phyloP scores from a whole-genome alignment of 1,140 invertebrate genomes.

The Penaeus vannamei region DNA sequence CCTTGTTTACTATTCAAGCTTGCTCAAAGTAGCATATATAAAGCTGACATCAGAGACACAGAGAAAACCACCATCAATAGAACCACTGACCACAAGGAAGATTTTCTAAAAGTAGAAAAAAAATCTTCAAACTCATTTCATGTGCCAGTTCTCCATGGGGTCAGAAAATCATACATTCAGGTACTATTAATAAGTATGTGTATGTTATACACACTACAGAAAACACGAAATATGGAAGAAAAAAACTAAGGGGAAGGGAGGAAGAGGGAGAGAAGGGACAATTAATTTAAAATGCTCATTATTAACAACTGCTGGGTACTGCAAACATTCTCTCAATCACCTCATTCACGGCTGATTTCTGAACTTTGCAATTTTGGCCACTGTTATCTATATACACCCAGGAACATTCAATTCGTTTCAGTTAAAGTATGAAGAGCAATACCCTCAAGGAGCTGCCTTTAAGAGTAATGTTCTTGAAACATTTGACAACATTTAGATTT shows the following conservation, averaged over 20 bases:
- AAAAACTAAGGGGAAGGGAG: not conserved
- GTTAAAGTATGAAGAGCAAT: constrained; percentile 41
- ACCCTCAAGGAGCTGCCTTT: constrained; percentile 44
- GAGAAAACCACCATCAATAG: constrained; percentile 36
- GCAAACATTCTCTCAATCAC: too few relatives aligned
- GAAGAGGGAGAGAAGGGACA: not conserved
- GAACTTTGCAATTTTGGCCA: too few relatives aligned
- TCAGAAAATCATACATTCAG: constrained; percentile 56
- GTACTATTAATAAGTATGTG: constrained; percentile 52
- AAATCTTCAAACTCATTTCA: constrained; percentile 1
- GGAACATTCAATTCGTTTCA: constrained; percentile 28
- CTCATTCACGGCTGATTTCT: too few relatives aligned
- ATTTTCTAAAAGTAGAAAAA: constrained; percentile 19
- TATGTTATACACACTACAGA: constrained; percentile 44
- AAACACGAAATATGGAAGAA: constrained; percentile 11
- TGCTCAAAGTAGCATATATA: constrained; percentile 48
- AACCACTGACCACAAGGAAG: constrained; percentile 10
- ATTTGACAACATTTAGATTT: constrained; percentile 50
- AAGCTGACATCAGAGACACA: constrained; percentile 52
- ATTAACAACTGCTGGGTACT: not conserved
- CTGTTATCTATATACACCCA: not conserved
- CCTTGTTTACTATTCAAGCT: constrained; percentile 46
- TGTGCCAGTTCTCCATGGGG: not conserved
- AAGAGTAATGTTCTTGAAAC: constrained; percentile 24
- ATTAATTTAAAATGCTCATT: constrained; percentile 2